These are phyloP conservation scores for Protosalanx chinensis DNA, from an alignment of 2,797 vertebrate species.

Conservation along the genomic window DNA sequence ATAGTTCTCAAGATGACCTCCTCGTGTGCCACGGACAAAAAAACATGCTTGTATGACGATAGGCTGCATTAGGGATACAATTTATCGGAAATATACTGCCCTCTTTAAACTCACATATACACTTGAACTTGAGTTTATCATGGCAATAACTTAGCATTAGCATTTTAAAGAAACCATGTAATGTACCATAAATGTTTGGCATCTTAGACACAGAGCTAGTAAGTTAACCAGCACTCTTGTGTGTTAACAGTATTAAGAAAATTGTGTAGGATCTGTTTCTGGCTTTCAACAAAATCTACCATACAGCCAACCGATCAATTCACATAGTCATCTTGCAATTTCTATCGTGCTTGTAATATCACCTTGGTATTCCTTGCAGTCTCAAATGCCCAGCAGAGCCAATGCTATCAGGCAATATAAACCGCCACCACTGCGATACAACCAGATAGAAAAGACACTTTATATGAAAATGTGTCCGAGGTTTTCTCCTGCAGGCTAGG, in stretches of 20 bases:
- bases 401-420: not conserved
- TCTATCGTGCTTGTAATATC: too few species aligned
- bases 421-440: not conserved
- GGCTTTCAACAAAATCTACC: too few species aligned
- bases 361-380: too few species aligned
- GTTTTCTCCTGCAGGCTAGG: not conserved
- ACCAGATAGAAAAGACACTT: not conserved
- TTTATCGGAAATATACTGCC: not conserved
- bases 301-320: too few species aligned
- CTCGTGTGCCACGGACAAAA: not conserved
- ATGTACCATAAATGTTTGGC: not conserved
- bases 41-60: not conserved
- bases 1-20: not conserved
- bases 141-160: too few species aligned
- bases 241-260: not conserved
- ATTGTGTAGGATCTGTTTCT: too few species aligned
- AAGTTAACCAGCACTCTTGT: not conserved
- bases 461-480: constrained; percentile 19
- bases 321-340: too few species aligned
- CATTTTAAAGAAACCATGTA: too few species aligned
- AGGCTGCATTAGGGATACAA: not conserved
- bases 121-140: not conserved
- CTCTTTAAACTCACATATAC: not conserved
- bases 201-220: not conserved
- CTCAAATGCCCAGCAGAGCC: not conserved